A percentile compares a stretch with the other conserved stretches of the same genome.
Evolutionary conservation across 2,797 vertebrate species (phyloP).

Genomic region (Tiaroga cobitis): DNA sequence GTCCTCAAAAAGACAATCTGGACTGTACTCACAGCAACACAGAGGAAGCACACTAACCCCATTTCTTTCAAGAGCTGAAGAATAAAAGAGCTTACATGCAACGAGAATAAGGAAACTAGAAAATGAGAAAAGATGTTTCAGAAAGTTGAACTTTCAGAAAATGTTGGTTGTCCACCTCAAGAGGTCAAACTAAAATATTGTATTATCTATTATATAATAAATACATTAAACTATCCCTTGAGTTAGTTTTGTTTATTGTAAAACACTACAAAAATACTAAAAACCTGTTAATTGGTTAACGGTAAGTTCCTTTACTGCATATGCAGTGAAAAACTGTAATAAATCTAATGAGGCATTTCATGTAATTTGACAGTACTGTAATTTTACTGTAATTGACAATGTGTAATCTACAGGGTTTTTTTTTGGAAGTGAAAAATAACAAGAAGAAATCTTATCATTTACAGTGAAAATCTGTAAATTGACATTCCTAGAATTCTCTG

Average conservation of each 20-base stretch:
- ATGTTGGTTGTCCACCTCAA: neutral
- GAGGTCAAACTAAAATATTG: neutral
- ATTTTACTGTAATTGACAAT: neutral
- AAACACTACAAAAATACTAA: neutral
- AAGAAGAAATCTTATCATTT: neutral
- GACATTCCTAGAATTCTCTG: neutral
- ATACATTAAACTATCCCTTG: neutral
- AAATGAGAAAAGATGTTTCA: too few species aligned
- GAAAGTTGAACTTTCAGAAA: neutral
- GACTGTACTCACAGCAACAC: neutral
- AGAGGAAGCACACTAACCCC: slow-evolving; percentile 12
- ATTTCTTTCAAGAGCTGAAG: slow-evolving; percentile 8
- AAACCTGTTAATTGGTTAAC: neutral
- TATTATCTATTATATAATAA: neutral
- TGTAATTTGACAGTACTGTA: neutral
- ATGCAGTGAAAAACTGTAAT: neutral
- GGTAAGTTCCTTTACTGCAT: too few species aligned
- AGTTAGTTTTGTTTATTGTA: too few species aligned
- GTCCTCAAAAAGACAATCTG: slow-evolving; percentile 38
- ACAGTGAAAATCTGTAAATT: neutral
- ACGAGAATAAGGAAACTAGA: neutral
- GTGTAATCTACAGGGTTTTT: neutral
- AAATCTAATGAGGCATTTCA: too few species aligned
- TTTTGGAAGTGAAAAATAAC: neutral
- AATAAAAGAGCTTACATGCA: slow-evolving; percentile 11